phyloP scores from a whole-genome alignment of 2,888 invertebrate species.

The Drosophila anceps region DNA sequence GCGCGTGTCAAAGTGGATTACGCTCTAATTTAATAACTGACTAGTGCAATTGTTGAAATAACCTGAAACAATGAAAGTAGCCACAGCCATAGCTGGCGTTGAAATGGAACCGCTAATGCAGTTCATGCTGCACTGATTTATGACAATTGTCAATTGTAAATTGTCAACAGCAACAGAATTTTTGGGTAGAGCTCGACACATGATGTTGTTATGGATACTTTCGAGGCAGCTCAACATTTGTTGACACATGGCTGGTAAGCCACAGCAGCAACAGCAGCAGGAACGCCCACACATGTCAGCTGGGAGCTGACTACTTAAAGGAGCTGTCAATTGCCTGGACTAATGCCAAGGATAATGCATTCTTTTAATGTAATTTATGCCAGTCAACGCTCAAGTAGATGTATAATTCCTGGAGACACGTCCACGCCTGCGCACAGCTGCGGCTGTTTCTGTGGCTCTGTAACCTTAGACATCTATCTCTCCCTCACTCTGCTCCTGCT shows the following conservation, averaged over 20 bases:
- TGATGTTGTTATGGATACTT: constrained; percentile 46
- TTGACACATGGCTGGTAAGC: constrained; percentile 69
- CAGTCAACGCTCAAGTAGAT: constrained; percentile 62
- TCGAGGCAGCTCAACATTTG: constrained; percentile 53
- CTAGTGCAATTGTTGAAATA: constrained; percentile 15
- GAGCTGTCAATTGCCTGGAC: constrained; percentile 69
- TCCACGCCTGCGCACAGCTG: constrained; percentile 72
- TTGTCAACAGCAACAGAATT: constrained; percentile 17
- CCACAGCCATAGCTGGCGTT: constrained; percentile 3
- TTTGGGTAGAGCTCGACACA: constrained; percentile 5
- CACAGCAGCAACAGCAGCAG: constrained; percentile 57
- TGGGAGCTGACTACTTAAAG: constrained; percentile 46
- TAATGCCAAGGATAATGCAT: constrained; percentile 62
- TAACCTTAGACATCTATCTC: constrained; percentile 45
- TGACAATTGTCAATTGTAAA: constrained; percentile 43
- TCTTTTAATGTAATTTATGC: constrained; percentile 64
- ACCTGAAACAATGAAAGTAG: constrained; percentile 10
- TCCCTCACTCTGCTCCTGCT: background rate
- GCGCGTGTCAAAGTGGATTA: constrained; percentile 71
- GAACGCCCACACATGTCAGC: constrained; percentile 51
- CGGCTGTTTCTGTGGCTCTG: constrained; percentile 20
- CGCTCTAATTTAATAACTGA: constrained; percentile 74
- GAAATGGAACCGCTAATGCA: constrained; percentile 31
- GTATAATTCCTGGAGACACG: constrained; percentile 35
- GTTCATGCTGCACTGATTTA: constrained; percentile 40